phyloP scores from a whole-genome alignment of 2,888 invertebrate species.

The Agriopis marginaria region DNA sequence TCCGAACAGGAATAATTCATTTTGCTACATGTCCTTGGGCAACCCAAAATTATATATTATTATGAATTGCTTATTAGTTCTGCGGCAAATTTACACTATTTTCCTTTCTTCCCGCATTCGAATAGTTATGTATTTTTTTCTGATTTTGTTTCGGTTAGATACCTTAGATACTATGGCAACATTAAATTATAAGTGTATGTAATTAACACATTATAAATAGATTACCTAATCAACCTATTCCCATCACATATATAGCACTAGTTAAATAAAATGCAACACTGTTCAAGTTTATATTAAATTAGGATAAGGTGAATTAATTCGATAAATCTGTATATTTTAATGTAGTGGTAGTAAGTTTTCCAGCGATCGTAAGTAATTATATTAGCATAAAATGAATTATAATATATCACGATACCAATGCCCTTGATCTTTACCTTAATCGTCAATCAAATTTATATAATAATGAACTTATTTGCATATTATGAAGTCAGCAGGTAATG shows the following conservation, averaged over 20 bases:
- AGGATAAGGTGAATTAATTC: neutral
- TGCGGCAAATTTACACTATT: neutral
- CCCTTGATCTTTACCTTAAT: slow-evolving; percentile 58
- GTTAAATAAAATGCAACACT: too few species aligned
- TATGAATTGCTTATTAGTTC: neutral
- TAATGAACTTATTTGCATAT: slow-evolving; percentile 54
- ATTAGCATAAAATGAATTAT: slow-evolving; percentile 25
- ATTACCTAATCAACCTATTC: too few species aligned
- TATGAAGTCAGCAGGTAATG: slow-evolving; percentile 37
- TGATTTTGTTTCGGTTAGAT: too few species aligned
- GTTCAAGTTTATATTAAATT: too few species aligned
- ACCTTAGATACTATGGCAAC: too few species aligned
- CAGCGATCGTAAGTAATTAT: slow-evolving; percentile 8
- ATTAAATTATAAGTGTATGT: too few species aligned
- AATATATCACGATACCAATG: slow-evolving; percentile 34
- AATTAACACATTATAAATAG: neutral
- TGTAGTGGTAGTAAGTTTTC: neutral
- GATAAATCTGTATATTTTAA: neutral
- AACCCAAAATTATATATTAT: slow-evolving; percentile 5
- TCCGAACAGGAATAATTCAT: slow-evolving; percentile 24
- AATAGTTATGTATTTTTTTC: too few species aligned
- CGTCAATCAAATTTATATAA: slow-evolving; percentile 55
- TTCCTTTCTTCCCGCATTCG: neutral
- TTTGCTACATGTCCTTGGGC: slow-evolving; percentile 18
- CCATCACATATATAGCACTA: too few species aligned